Base-by-base conservation (phyloP, 2,888 invertebrate species). In the Teinopalpus imperialis region DNA sequence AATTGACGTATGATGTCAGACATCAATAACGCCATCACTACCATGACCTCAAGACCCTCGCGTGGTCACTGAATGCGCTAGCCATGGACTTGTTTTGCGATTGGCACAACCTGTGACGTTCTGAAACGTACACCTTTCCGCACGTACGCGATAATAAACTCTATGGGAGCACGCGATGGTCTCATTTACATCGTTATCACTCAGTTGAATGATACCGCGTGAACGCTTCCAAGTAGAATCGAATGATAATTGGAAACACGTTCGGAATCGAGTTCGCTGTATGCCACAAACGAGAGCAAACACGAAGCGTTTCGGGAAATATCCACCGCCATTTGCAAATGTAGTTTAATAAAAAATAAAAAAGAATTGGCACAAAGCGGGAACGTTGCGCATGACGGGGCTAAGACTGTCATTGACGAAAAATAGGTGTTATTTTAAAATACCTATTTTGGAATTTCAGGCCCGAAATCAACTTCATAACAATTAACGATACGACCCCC, bases 401-500 rank as follows among this genome's bases (percentile, higher is more conserved):
- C 39, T 56, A 55, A 63, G 59, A 66, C 56, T 55, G 57, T 54
- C 58, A 61, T 61, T 69, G 66, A 70, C 61, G 74, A 81, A 86
- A 85, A 85, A 80, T 76, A 78, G 79, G 82, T 74, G 80, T 82
- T 77, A 80, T 85, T 86, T 86, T 83, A 85, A 81, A 86, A 87
- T 85, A 82, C 81, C 78, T 83, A 86, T 85, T 87, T 86, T 74
- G 83, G 86, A 83, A 87, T 86, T 88, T 88, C 87, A 88, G 87
- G 83, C 85, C 78, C 81, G 85, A 87, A 88, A 87, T 87, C 87
- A 87, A 87, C 87, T 88, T 87, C 87, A 87, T 88, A 88, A 88
- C 87, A 88, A 88, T 88, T 88, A 88, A 87, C 87, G 86, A 88
- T 86, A 87, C 86, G 87, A 87, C 87, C 87, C 87, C 87, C 87